Conservation (phyloP, 92 coral and sea anemone genomes). For the Desmophyllum pertusum region DNA sequence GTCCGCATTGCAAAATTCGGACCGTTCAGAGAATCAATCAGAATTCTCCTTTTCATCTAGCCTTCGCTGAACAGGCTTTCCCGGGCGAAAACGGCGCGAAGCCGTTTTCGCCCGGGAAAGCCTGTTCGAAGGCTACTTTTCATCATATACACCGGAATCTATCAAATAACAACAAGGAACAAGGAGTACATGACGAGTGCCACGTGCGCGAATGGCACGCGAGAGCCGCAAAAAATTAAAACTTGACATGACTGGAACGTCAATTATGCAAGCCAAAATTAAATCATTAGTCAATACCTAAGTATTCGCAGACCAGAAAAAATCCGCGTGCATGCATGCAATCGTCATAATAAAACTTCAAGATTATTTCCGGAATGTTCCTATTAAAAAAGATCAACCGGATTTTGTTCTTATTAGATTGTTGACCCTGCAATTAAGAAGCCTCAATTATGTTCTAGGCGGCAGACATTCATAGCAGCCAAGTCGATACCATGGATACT, state of each 20-base stretch:
- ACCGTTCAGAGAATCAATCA: not conserved
- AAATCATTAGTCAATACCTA: not conserved
- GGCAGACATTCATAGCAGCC: too few species aligned
- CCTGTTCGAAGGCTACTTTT: too few species aligned
- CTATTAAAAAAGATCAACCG: not conserved
- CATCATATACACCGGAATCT: too few species aligned
- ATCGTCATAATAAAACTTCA: not conserved
- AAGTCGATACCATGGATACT: too few species aligned
- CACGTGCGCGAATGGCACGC: not conserved
- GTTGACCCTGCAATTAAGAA: not conserved
- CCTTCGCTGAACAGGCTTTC: too few species aligned
- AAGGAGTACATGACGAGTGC: not conserved
- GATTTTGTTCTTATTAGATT: not conserved
- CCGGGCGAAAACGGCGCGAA: too few species aligned
- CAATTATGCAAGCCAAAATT: not conserved
- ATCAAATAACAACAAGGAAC: too few species aligned
- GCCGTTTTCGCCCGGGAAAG: too few species aligned
- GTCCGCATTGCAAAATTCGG: not conserved
- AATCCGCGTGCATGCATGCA: not conserved
- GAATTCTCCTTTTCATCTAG: not conserved
- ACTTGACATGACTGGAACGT: not conserved
- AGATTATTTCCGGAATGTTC: not conserved
- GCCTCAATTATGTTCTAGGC: not conserved
- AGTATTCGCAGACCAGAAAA: slow-evolving; percentile 3
- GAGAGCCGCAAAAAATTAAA: not conserved